Conservation (phyloP, 2,113 vertebrate genomes). For the Notothenia rossii region DNA sequence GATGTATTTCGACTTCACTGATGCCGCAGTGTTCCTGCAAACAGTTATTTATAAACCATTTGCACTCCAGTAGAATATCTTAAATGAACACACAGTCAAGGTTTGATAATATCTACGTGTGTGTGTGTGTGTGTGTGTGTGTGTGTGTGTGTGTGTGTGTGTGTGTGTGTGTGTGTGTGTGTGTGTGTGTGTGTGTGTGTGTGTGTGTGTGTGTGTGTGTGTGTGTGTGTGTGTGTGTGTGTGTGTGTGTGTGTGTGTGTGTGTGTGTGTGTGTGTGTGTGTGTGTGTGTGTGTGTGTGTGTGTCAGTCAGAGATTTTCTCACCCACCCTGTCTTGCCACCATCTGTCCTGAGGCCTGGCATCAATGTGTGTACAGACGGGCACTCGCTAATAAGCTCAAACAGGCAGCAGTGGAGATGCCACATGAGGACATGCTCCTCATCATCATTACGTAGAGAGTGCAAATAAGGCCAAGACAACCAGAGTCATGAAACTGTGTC, state of each 20-base stretch:
- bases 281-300: too few relatives aligned
- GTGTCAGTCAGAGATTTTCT: constrained; percentile 37
- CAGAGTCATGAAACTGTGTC: constrained; percentile 34
- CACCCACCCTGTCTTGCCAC: constrained; percentile 61
- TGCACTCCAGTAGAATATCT: not conserved
- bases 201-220: too few relatives aligned
- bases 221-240: too few relatives aligned
- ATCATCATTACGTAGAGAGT: constrained; percentile 55
- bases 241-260: too few relatives aligned
- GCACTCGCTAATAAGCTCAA: constrained; percentile 77
- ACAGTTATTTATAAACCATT: not conserved
- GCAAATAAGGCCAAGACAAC: constrained; percentile 62
- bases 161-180: too few relatives aligned
- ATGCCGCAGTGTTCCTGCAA: too few relatives aligned
- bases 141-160: too few relatives aligned
- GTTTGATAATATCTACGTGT: not conserved
- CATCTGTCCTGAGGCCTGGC: constrained; percentile 79
- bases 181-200: not conserved
- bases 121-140: too few relatives aligned
- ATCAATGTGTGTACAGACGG: constrained; percentile 76
- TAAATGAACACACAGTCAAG: not conserved
- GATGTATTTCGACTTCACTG: not conserved
- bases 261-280: too few relatives aligned
- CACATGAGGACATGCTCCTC: constrained; percentile 72
- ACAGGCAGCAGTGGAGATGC: constrained; percentile 68